Base-by-base conservation (phyloP, 2,113 vertebrate species). In the Pedionomus torquatus region DNA sequence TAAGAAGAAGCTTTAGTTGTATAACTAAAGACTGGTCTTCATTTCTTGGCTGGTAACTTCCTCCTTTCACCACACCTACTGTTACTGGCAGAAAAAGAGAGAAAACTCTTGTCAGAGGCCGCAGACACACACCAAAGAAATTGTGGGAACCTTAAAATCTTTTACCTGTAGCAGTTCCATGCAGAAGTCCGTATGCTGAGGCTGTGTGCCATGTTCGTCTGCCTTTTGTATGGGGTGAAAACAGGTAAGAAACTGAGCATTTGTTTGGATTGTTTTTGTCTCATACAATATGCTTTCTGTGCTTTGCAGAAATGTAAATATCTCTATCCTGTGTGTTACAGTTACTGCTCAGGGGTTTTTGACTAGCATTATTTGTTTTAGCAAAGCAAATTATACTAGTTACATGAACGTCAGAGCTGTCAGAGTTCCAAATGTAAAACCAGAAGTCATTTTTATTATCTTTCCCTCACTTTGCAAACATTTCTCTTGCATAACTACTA, bases 61-160 rank as follows among this genome's bases (percentile, higher is more conserved):
- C 98, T 97, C 86, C 61, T 95, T 91, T 95, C 93, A 96, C 96
- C 94, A 92, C 95, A 94, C 97, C 93, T 97, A 72, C 63, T 33
- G 54, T 17, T 81, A 63, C 48, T 30, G 10, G 65, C 68, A 51
- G 81, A 81, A 82, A 46, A 54, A 33, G 35, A 13, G 58, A 90
- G 88, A 51, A 28, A 91, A 64, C 39, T 78, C 19, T 21, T 64
- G 44, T 57, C n/a, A 70, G 82, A 90, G 83, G 69, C 49, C n/a
- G 83, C 25, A 48, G 87, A 33, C 65, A 61, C 58, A 70, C 41
- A 51, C 51, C 57, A 82, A 54, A 76, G 92, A 78, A 89, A 85
- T 2, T 25, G 61, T 63, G 68, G 80, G 64, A 81, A 66, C 78
- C 75, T 66, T 58, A 26, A 14, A 41, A 26, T 26, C 74, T 89